phyloP scores from a whole-genome alignment of 2,797 vertebrate species.

The Phoeniculus purpureus region DNA sequence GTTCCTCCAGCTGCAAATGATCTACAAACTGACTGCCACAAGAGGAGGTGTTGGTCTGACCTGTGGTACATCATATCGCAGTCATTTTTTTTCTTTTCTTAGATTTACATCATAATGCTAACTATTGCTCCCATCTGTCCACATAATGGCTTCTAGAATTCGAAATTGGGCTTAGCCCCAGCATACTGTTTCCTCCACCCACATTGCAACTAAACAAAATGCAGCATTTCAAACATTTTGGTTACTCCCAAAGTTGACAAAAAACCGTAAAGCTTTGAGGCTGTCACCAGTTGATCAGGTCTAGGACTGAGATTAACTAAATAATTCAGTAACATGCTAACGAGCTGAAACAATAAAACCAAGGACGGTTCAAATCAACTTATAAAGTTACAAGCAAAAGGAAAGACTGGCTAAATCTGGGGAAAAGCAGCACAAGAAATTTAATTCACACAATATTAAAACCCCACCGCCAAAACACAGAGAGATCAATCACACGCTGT shows the following conservation, averaged over 20 bases:
- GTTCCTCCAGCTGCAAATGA: not conserved
- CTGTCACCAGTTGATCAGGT: not conserved
- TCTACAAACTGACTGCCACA: not conserved
- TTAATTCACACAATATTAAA: no score
- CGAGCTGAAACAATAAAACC: no score
- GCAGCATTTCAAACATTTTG: not conserved
- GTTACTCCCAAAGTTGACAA: not conserved
- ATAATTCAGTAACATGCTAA: no score
- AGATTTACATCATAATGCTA: not conserved
- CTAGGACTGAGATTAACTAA: no score
- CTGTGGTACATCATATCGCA: not conserved
- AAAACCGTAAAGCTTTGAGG: not conserved
- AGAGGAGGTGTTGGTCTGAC: not conserved
- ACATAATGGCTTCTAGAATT: not conserved
- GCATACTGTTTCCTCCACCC: not conserved
- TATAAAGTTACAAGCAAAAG: no score
- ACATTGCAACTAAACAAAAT: not conserved
- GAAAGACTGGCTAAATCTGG: no score
- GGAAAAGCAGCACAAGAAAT: no score
- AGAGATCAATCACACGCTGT: no score
- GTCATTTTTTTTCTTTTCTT: fast-evolving
- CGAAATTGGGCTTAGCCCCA: not conserved
- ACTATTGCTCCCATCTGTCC: not conserved
- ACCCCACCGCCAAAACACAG: no score
- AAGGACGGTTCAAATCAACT: no score